These are phyloP conservation scores for Vanessa atalanta DNA, from an alignment of 1,140 invertebrate species.

Conservation along the genomic window DNA sequence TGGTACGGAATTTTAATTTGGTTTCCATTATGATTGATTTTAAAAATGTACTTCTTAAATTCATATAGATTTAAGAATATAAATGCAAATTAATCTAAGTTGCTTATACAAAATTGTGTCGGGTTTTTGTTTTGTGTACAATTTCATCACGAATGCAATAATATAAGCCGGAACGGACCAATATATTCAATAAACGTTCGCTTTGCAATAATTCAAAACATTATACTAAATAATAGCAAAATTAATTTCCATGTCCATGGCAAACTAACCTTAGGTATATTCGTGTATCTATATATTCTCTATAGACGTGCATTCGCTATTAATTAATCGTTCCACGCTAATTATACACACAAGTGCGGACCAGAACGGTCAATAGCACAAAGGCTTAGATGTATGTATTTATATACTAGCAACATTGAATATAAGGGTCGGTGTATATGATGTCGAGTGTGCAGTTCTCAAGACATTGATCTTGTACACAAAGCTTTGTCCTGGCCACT, in stretches of 20 bases:
- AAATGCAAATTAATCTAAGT: not conserved
- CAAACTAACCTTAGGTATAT: not conserved
- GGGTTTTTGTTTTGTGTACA: too few relatives aligned
- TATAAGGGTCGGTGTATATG: conserved; percentile 23
- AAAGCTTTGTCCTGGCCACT: conserved; percentile 64
- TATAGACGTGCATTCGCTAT: conserved; percentile 59
- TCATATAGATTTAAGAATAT: not conserved
- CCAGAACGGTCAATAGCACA: conserved; percentile 58
- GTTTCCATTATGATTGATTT: too few relatives aligned
- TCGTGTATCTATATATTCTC: conserved; percentile 17
- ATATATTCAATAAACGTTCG: conserved; percentile 2
- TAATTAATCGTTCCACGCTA: conserved; percentile 74
- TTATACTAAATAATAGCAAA: conserved; percentile 15
- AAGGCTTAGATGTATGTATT: conserved; percentile 39
- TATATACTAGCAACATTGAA: conserved; percentile 23
- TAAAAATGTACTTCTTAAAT: too few relatives aligned
- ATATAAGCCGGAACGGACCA: not conserved
- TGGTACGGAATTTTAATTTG: too few relatives aligned
- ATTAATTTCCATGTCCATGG: conserved; percentile 15
- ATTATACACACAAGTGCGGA: conserved; percentile 67
- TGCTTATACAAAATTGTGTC: too few relatives aligned
- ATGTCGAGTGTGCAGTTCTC: conserved; percentile 55
- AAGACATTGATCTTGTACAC: conserved; percentile 67
- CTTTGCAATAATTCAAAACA: not conserved
- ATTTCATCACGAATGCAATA: not conserved